Conservation (phyloP, 2,797 vertebrate species). For the Gymnoscopelus braueri region DNA sequence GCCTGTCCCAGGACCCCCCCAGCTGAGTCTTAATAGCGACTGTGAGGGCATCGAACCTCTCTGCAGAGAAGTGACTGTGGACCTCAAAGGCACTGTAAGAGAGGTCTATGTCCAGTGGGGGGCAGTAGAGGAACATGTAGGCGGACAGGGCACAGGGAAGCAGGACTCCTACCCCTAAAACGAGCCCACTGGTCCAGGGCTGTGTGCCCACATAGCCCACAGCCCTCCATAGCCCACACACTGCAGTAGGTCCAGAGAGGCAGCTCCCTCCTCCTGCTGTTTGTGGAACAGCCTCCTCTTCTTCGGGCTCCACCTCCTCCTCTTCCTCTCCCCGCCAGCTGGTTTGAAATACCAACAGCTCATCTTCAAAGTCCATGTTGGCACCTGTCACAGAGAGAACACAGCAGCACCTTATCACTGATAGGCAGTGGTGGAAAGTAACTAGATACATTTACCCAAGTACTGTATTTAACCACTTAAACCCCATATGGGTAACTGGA, state of each 20-base stretch:
- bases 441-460: too few species aligned
- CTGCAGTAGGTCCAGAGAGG: constrained; percentile 42
- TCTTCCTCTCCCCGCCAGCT: constrained; percentile 76
- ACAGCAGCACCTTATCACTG: constrained; percentile 48
- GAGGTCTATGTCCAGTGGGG: constrained; percentile 96
- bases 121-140: constrained; percentile 94
- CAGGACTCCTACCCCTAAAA: constrained; percentile 87
- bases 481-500: too few species aligned
- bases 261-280: constrained; percentile 67
- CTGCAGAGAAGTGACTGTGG: constrained; percentile 94
- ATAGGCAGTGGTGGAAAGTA: too few species aligned
- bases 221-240: constrained; percentile 85
- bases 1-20: constrained; percentile 94
- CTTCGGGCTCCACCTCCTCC: constrained; percentile 75
- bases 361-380: constrained; percentile 91
- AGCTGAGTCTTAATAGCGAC: constrained; percentile 94
- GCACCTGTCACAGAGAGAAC: constrained; percentile 65
- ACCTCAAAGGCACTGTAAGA: constrained; percentile 99
- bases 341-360: constrained; percentile 89
- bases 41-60: constrained; percentile 93
- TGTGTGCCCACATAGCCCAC: constrained; percentile 93
- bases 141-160: constrained; percentile 88
- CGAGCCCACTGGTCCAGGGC: constrained; percentile 84
- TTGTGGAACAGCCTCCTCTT: constrained; percentile 50
- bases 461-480: too few species aligned